Evolutionary conservation across 1,140 invertebrate genomes (phyloP).

Genomic region (Ganaspis sp.): DNA sequence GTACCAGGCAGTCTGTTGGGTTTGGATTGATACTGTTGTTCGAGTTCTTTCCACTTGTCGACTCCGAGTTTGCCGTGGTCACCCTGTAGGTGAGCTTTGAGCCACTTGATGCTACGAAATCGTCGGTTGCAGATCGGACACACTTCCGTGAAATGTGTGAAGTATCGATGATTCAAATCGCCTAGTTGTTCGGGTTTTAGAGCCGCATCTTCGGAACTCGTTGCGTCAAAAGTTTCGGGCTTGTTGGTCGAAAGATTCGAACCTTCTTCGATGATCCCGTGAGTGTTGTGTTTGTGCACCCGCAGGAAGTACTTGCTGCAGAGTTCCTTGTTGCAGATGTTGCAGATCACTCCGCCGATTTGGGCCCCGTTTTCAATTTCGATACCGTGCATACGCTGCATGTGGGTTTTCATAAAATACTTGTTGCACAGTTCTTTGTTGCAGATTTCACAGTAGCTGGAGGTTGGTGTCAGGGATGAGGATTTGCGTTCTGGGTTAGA

Average conservation of each 20-base stretch:
- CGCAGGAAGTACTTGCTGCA: slow-evolving; percentile 98
- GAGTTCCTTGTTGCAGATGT: slow-evolving; percentile 97
- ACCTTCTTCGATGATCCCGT: slow-evolving; percentile 91
- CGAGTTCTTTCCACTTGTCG: slow-evolving; percentile 84
- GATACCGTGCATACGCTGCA: slow-evolving; percentile 99
- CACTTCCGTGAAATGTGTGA: slow-evolving; percentile 85
- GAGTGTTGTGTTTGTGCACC: slow-evolving; percentile 98
- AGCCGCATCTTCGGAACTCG: slow-evolving; percentile 74
- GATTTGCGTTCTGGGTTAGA: slow-evolving; percentile 57
- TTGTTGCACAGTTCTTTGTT: slow-evolving; percentile 99
- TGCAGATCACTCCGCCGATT: slow-evolving; percentile 94
- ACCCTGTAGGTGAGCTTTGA: slow-evolving; percentile 90
- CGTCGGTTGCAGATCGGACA: slow-evolving; percentile 92
- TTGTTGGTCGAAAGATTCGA: slow-evolving; percentile 60
- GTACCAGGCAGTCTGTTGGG: slow-evolving; percentile 44
- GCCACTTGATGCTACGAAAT: slow-evolving; percentile 92
- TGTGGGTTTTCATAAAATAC: slow-evolving; percentile 99
- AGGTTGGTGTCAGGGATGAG: slow-evolving; percentile 80
- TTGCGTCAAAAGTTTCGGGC: slow-evolving; percentile 59
- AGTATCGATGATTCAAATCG: slow-evolving; percentile 80
- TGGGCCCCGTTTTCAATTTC: slow-evolving; percentile 94
- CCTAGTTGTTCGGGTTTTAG: slow-evolving; percentile 77
- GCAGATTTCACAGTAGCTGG: slow-evolving; percentile 98
- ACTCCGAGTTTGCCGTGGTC: slow-evolving; percentile 88
- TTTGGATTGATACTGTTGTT: slow-evolving; percentile 74